Percentiles rank a stretch among this genome's conserved stretches.
Evolutionary conservation across 1,140 invertebrate genomes (phyloP).

Genomic region (Drosophila funebris): DNA sequence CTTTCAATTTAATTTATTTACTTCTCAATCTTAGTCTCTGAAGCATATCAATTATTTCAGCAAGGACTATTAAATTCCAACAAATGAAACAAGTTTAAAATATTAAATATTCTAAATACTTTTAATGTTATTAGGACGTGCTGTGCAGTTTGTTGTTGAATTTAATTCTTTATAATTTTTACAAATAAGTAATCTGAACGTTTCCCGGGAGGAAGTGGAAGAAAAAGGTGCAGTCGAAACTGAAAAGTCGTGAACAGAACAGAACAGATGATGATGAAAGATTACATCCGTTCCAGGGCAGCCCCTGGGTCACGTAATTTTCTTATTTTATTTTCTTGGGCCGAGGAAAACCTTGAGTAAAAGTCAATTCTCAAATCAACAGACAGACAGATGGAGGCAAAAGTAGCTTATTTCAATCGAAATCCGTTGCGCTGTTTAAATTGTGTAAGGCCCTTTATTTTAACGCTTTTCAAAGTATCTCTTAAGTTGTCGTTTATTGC

Average conservation of each 20-base stretch:
- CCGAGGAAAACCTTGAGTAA: conserved; percentile 48
- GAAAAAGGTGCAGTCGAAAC: too few species aligned
- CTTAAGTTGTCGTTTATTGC: conserved; percentile 30
- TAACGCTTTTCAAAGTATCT: conserved; percentile 45
- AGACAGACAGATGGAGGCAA: conserved; percentile 33
- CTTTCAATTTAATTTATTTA: too few species aligned
- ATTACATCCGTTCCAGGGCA: conserved; percentile 58
- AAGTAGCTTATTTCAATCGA: conserved; percentile 80
- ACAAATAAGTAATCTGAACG: too few species aligned
- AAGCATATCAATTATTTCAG: too few species aligned
- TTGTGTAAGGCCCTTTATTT: conserved; percentile 78
- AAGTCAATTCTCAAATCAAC: conserved; percentile 78
- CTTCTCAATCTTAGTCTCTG: too few species aligned
- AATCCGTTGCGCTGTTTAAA: conserved; percentile 61
- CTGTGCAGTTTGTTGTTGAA: too few species aligned
- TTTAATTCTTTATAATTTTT: too few species aligned
- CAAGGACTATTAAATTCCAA: too few species aligned
- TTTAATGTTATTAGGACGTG: too few species aligned
- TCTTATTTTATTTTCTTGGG: background rate
- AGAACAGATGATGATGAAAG: conserved; percentile 67
- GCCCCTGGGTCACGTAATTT: conserved; percentile 8
- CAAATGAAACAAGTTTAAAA: too few species aligned
- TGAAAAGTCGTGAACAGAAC: background rate
- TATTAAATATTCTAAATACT: too few species aligned
- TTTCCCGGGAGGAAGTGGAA: too few species aligned